These are phyloP conservation scores for Trisateles emortualis DNA, from an alignment of 2,888 invertebrate genomes.

Conservation along the genomic window DNA sequence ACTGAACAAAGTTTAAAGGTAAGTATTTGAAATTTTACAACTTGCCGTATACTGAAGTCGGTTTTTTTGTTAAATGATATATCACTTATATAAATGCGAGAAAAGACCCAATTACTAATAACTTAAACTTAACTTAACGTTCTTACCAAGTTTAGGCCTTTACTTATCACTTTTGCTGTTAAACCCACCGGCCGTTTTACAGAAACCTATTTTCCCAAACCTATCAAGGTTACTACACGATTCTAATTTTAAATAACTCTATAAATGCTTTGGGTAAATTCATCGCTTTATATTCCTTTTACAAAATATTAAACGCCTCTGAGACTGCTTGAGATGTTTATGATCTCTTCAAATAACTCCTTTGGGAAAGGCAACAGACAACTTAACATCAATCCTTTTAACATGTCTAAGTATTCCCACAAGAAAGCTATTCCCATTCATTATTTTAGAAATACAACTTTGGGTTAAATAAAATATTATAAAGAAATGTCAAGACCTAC, in stretches of 20 bases:
- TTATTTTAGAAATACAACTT: neutral
- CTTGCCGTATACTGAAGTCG: too few relatives aligned
- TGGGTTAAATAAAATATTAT: too few relatives aligned
- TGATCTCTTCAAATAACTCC: conserved; percentile 24
- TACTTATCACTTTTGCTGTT: too few relatives aligned
- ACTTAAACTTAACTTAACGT: too few relatives aligned
- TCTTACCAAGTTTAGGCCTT: too few relatives aligned
- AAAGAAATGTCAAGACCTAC: too few relatives aligned
- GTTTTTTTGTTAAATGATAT: too few relatives aligned
- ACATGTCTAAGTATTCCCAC: conserved; percentile 13
- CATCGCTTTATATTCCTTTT: conserved; percentile 8
- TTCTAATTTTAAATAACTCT: neutral
- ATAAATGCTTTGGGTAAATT: neutral
- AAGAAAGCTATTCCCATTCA: conserved; percentile 3
- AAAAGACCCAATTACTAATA: too few relatives aligned
- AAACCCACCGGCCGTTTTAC: too few relatives aligned
- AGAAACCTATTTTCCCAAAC: conserved; percentile 23
- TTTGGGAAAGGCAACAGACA: conserved; percentile 4
- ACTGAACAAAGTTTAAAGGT: too few relatives aligned
- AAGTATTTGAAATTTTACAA: too few relatives aligned
- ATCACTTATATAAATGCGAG: too few relatives aligned
- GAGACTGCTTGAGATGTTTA: conserved; percentile 21
- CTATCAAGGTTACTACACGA: neutral
- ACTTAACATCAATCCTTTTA: neutral
- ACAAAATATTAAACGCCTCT: conserved; percentile 26